phyloP scores from a whole-genome alignment of 2,797 vertebrate species.

The Cynodonichthys magdalenae region DNA sequence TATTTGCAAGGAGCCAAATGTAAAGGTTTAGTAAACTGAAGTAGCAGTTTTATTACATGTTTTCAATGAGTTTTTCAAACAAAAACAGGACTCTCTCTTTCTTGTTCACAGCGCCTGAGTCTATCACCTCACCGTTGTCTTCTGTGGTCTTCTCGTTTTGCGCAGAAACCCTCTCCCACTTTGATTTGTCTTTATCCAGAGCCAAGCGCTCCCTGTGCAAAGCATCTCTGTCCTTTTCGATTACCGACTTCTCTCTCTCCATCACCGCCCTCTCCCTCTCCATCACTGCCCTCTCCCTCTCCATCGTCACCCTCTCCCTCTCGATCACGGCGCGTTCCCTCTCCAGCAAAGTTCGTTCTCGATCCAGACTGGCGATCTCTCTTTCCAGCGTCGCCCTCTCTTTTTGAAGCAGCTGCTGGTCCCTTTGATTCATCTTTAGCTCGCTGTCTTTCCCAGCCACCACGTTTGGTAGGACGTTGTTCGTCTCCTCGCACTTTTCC shows the following conservation, averaged over 20 bases:
- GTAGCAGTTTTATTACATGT: conserved; percentile 49
- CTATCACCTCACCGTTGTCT: conserved; percentile 6
- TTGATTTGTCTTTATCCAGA: conserved; percentile 60
- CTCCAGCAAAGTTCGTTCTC: conserved; percentile 70
- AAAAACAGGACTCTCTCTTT: conserved; percentile 68
- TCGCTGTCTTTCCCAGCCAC: conserved; percentile 58
- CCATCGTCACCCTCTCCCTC: conserved; percentile 66
- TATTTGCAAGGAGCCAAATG: background rate
- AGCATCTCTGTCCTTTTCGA: conserved; percentile 67
- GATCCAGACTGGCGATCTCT: conserved; percentile 67
- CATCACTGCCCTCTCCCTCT: conserved; percentile 63
- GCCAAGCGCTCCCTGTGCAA: conserved; percentile 50
- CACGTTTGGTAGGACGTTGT: conserved; percentile 55
- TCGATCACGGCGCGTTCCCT: conserved; percentile 68
- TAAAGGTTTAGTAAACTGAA: too few relatives aligned
- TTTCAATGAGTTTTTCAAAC: conserved; percentile 74
- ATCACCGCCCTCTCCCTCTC: conserved; percentile 56
- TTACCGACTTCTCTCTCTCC: conserved; percentile 31
- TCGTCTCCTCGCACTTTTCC: conserved; percentile 29
- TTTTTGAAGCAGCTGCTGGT: conserved; percentile 1
- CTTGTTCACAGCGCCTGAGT: conserved; percentile 44
- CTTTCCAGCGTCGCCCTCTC: conserved; percentile 58
- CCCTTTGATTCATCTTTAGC: conserved; percentile 17
- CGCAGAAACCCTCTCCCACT: conserved; percentile 21
- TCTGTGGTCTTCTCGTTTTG: conserved; percentile 21